Evolutionary conservation across 2,797 vertebrate genomes (phyloP).

Genomic region (Vultur gryphus): DNA sequence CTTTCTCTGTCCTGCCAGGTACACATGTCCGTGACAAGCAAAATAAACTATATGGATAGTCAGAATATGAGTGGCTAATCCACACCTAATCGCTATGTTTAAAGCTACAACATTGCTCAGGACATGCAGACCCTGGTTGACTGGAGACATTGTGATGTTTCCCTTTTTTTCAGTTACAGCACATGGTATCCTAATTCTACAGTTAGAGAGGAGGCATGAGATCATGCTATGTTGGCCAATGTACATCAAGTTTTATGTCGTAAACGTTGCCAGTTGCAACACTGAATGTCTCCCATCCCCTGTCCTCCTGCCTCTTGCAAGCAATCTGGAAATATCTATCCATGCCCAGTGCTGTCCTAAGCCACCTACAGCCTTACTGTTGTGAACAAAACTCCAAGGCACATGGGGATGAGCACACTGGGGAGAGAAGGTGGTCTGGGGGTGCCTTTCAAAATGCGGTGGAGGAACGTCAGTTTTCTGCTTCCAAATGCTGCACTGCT

Average conservation of each 20-base stretch:
- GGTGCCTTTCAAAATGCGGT: neutral
- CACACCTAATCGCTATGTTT: neutral
- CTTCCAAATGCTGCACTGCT: neutral
- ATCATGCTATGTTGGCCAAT: neutral
- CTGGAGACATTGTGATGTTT: neutral
- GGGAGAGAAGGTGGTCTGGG: neutral
- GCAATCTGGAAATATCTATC: neutral
- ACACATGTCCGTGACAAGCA: accelerated
- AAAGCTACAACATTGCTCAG: neutral
- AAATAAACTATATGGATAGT: neutral
- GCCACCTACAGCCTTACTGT: neutral
- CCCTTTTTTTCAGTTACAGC: neutral
- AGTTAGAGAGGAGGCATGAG: neutral
- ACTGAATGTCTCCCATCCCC: neutral
- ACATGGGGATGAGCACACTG: neutral
- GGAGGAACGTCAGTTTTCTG: neutral
- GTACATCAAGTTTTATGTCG: neutral
- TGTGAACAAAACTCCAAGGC: neutral
- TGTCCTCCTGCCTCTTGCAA: neutral
- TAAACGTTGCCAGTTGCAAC: neutral
- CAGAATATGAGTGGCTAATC: neutral
- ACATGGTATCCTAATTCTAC: neutral
- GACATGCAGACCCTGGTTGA: neutral
- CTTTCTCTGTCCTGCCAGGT: neutral
- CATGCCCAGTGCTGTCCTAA: neutral